Evolutionary conservation across 2,113 vertebrate species (phyloP).

Genomic region (Crotalus horridus): DNA sequence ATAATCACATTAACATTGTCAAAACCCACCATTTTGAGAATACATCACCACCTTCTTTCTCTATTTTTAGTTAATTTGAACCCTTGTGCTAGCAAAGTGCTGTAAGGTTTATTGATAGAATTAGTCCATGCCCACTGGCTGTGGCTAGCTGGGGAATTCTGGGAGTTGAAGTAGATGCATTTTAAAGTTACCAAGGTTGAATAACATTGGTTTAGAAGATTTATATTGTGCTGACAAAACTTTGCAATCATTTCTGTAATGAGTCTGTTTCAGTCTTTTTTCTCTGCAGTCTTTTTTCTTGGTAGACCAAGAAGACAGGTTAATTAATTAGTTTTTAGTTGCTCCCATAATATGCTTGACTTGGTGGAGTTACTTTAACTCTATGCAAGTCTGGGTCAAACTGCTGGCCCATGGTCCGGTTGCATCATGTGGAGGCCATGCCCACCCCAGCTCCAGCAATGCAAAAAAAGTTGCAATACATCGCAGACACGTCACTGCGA

Average conservation of each 20-base stretch:
- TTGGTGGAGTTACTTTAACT: neutral
- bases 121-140: neutral
- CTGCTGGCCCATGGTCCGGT: too few relatives aligned
- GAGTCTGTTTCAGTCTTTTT: neutral
- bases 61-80: neutral
- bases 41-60: neutral
- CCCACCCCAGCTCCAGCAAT: too few relatives aligned
- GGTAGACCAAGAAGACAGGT: neutral
- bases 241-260: neutral
- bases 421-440: too few relatives aligned
- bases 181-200: neutral
- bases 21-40: neutral
- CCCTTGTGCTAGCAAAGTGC: neutral
- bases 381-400: neutral
- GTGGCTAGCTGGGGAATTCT: neutral
- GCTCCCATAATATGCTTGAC: neutral
- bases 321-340: neutral
- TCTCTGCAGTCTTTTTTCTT: neutral
- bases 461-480: too few relatives aligned
- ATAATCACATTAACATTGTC: neutral
- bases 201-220: neutral
- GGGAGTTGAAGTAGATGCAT: neutral
- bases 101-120: neutral
- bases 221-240: neutral
- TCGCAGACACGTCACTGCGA: too few relatives aligned